Base-by-base conservation (phyloP, 1,140 invertebrate genomes). In the Archivesica marissinica region DNA sequence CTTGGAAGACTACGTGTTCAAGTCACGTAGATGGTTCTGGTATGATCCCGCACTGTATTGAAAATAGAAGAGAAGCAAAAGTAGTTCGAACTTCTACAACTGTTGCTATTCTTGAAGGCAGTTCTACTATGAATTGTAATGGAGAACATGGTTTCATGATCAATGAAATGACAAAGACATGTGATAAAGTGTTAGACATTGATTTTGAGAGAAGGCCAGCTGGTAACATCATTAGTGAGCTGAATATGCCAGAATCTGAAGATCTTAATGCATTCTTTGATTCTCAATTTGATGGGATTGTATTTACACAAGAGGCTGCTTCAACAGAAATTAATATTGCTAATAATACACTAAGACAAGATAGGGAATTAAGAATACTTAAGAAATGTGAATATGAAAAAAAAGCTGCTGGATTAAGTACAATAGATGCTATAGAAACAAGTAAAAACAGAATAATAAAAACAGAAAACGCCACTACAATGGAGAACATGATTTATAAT, bases 181-280 rank as follows among this genome's bases (percentile, higher is more conserved):
- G 7, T 28, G n/a, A 15, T 17, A 38, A 0, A 76, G n/a, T 13
- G 9, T 17, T 30, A 20, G n/a, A 38, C 6, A 3, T 13, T 15
- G 38, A 59, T 41, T 25, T 64, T 13, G 15, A 25, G 15, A 38
- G 20, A 54, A 41, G 30, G 39, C 17, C 35, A 28, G 28, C 68
- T 2, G 9, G 17, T 41, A 61, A 39, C 2, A 38, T 52, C 15
- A 44, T 50, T 28, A 20, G 3, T 23, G 25, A 81, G 20, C 13
- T 70, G 11, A 20, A 25, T 20, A 70, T 81, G 66, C 79, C 79
- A 28, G 79, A 81, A 4, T 81, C 79, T 39, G 79, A 81, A 72
- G 79, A 59, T 30, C 20, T 81, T 38, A 17, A 81, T 52, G 44
- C 44, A 41, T 74, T 74, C 50, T 83, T 83, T 79, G 77, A 79